Base-by-base conservation (phyloP, 1,140 invertebrate species). In the Cydia strobilella region DNA sequence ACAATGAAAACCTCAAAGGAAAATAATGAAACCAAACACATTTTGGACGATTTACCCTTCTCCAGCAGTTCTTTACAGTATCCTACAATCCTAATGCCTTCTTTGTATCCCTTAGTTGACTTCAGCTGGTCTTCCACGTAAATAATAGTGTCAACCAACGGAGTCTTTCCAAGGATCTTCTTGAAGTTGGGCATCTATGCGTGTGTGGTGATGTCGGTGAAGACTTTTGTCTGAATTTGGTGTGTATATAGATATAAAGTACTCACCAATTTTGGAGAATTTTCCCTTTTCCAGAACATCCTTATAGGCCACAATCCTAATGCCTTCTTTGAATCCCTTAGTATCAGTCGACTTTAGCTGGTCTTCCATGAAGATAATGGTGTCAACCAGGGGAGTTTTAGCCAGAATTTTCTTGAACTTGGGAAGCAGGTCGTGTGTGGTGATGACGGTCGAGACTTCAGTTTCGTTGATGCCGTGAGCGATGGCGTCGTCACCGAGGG, bases 391-490 rank as follows among this genome's bases (percentile, higher is more conserved):
- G 0, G 96, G 95, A 18, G 95, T 95, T 81, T 95, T 94, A 2
- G 93, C 88, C 20, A 98, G 89, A 72, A 98, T 95, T 35, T 95
- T 95, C 87, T 96, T 97, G 88, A 99, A 97, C 93, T 99, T 99
- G 18, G 97, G 96, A 82, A 99, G 90, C 39, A 99, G 93, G 73
- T 98, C 97, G 84, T 97, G 96, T 20, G 97, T 97, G 6, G 97
- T 98, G 80, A 99, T 97, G 13, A 99, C 96, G 13, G 97, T 96
- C 63, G 95, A 96, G 0, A 98, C 98, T 93, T 99, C 98, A 2
- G 98, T 99, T 94, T 99, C 98, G 88, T 98, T 99, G 79, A 99
- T 96, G 79, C 94, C 98, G 90, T 99, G 98, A 0, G 97, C 95
- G 63, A 99, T 96, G 3, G 98, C 99, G 7, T 99, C 98, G 81